Base-by-base conservation (phyloP, 2,113 vertebrate genomes). In the Isurus oxyrinchus region DNA sequence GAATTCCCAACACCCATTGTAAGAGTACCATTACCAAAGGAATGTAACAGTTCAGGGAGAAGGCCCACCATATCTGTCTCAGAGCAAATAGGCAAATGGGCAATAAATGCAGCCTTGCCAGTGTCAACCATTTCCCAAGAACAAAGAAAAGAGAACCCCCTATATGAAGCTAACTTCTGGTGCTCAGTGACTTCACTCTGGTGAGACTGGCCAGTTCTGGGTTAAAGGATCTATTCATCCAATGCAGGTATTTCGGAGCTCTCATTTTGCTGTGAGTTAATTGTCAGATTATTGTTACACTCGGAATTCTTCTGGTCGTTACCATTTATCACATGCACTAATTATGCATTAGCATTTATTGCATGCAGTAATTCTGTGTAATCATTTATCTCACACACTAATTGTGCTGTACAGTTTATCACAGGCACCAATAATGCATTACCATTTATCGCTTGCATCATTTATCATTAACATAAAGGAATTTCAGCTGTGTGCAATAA, bases 381-480 rank as follows among this genome's bases (percentile, higher is more conserved):
- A 44, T 57, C 90, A n/a, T 93, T 61, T 93, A 61, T 93, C 90
- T n/a, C 31, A 21, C 57, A n/a, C 90, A 61, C 57, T 93, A 93
- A 93, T 93, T 93, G 90, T 93, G 90, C 90, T 40, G 90, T 61
- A n/a, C 90, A 61, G 90, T 93, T 93, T 93, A 93, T 93, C 90
- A 93, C 59, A 63, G 90, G 6, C 90, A 93, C 57, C 61, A 93
- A 63, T 63, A 93, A n/a, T 93, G 90, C 59, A 93, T 93, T 93
- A 93, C 90, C 90, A 93, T 93, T 93, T 93, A 93, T 93, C 35
- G 5, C n/a, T 5, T 63, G 90, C 35, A 63, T 63, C 90, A 61
- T 93, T 93, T 21, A 23, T 93, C 57, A 93, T 93, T 93, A 93
- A 63, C 59, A 91, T 91, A 21, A 63, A 63, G 59, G 59, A 93